Conservation (phyloP, 2,113 vertebrate species). For the Etheostoma spectabile region DNA sequence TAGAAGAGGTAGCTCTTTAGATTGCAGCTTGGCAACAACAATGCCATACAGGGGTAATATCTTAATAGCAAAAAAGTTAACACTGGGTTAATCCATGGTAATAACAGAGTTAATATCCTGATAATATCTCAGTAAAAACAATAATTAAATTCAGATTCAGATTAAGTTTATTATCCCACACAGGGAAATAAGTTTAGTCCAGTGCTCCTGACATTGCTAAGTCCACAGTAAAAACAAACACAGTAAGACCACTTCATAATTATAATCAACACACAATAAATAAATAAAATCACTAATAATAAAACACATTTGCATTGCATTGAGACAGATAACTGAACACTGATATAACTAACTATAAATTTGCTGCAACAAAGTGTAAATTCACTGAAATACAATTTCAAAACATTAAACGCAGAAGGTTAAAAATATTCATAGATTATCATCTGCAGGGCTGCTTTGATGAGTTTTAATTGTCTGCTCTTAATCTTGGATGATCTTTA, state of each 20-base stretch:
- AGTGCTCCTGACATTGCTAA: too few species aligned
- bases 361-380: not conserved
- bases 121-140: not conserved
- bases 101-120: not conserved
- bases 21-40: not conserved
- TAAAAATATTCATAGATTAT: slow-evolving; percentile 6
- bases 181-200: too few species aligned
- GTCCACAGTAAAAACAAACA: too few species aligned
- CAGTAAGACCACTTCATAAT: too few species aligned
- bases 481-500: slow-evolving; percentile 36
- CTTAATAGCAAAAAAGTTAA: not conserved
- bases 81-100: not conserved
- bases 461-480: slow-evolving; percentile 25
- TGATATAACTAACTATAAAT: not conserved
- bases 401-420: slow-evolving; percentile 9
- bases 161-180: too few species aligned
- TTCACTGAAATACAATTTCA: slow-evolving; percentile 2
- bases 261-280: too few species aligned
- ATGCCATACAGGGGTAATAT: not conserved
- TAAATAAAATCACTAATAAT: too few species aligned
- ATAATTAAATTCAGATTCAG: not conserved
- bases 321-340: not conserved
- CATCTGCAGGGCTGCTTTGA: slow-evolving; percentile 8
- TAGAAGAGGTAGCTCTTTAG: not conserved
- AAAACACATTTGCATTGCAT: too few species aligned